These are phyloP conservation scores for Oxycera nigricornis DNA, from an alignment of 2,888 invertebrate species.

Conservation along the genomic window DNA sequence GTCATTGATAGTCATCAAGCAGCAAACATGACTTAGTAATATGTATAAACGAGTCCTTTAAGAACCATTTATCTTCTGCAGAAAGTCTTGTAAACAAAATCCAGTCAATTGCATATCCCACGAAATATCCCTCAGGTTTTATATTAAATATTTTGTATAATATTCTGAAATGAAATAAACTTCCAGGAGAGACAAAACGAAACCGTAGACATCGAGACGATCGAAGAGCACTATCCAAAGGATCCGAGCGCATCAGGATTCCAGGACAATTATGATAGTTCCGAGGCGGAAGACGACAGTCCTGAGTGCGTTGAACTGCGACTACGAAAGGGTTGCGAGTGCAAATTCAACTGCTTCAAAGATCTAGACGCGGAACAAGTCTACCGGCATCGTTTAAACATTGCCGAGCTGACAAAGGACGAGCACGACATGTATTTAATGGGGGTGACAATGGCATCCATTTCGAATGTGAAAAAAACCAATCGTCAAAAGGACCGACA, in stretches of 20 bases:
- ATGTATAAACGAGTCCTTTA: no score
- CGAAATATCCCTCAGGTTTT: no score
- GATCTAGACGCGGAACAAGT: slow-evolving; percentile 78
- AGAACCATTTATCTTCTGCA: no score
- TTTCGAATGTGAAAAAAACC: slow-evolving; percentile 70
- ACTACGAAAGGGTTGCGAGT: slow-evolving; percentile 76
- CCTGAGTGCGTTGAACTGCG: slow-evolving; percentile 73
- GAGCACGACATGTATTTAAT: slow-evolving; percentile 86
- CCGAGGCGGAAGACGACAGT: slow-evolving; percentile 63
- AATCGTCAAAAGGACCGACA: slow-evolving; percentile 76
- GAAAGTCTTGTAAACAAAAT: no score
- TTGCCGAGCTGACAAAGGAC: slow-evolving; percentile 79
- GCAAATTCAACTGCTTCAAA: slow-evolving; percentile 78
- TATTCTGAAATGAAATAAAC: no score
- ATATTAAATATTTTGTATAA: neutral
- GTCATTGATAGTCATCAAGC: no score
- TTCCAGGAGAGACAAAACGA: slow-evolving; percentile 39
- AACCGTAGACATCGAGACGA: slow-evolving; percentile 35
- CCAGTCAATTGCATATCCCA: no score
- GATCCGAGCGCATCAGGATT: neutral
- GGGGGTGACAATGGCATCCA: slow-evolving; percentile 84
- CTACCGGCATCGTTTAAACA: slow-evolving; percentile 77
- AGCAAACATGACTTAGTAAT: no score
- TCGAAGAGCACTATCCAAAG: slow-evolving; percentile 14
- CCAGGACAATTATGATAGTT: slow-evolving; percentile 46